Base-by-base conservation (phyloP, 1,140 invertebrate species). In the Hylaeus anthracinus region DNA sequence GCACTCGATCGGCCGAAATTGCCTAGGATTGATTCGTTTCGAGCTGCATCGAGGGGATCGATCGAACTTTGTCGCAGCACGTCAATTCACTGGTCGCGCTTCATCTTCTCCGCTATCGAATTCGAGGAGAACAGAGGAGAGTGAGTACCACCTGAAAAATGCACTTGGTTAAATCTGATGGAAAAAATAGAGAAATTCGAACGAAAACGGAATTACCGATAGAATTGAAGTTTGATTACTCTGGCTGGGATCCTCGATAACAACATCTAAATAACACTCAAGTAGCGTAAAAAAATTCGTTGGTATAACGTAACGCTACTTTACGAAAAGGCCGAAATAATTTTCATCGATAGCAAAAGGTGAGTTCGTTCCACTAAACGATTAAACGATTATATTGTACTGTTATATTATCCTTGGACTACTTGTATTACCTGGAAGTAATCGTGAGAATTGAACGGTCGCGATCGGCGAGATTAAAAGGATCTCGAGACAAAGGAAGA, bases 41-140 rank as follows among this genome's bases (percentile, higher is more conserved):
- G 14, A 5, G 69, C 39, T 12, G 6, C 1, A 9, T 5, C 6
- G 37, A 14, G 12, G 26, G 15, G 55, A 48, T 14, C 14, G 6
- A 65, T 41, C 61, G 51, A 77, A 41, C 15, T 77, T 77, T 15
- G 8, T 56, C 51, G 61, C n/a, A 6, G 43, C 9, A n/a, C 45
- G 45, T 53, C 10, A 41, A 64, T 53, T 74, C 39, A 6, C 43
- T 14, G 8, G n/a, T 5, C 39, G 37, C 39, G 51, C 41, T 72
- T 48, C 56, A 37, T 48, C 56, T 72, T 37, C 41, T 1, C 2
- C n/a, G 26, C 15, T 41, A 15, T 14, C 9, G 56, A 26, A 6
- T 45, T 60, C 39, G 12, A 15, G 6, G 45, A 12, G n/a, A 6
- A 41, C n/a, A 63, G 37, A 10, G 58, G 5, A 8, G 12, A 6